Conservation (phyloP, 2,797 vertebrate species). For the Perodicticus potto region DNA sequence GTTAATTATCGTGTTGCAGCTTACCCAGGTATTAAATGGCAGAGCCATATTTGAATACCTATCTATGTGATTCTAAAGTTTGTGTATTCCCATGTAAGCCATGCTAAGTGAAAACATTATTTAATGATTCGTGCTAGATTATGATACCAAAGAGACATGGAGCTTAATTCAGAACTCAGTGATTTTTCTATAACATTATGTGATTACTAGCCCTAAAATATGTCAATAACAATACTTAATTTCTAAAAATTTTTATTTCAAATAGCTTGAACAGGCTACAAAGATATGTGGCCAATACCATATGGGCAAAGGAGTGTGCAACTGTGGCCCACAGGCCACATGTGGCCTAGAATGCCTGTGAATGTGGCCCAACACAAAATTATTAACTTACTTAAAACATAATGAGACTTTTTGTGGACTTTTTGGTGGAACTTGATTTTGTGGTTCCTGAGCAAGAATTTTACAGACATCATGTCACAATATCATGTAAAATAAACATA, state of each 20-base stretch:
- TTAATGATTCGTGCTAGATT: background rate
- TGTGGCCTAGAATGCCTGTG: no score
- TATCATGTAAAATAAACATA: no score
- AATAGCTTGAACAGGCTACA: background rate
- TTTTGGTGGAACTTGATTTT: no score
- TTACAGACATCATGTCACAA: no score
- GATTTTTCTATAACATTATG: background rate
- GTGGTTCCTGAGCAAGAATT: no score
- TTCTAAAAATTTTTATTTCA: background rate
- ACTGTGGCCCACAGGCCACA: no score
- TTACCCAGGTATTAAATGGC: background rate
- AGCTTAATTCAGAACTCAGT: background rate
- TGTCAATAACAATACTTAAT: background rate
- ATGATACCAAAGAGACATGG: background rate
- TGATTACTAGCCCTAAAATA: background rate
- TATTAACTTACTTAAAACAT: no score
- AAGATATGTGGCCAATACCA: background rate
- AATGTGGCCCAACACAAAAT: no score
- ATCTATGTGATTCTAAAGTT: background rate
- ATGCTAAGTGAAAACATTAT: background rate
- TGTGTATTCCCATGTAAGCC: background rate
- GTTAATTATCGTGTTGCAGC: background rate
- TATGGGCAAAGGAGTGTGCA: background rate
- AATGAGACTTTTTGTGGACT: no score
- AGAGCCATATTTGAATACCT: background rate